These are phyloP conservation scores for Tribolium freemani DNA, from an alignment of 2,888 invertebrate species.

Conservation along the genomic window DNA sequence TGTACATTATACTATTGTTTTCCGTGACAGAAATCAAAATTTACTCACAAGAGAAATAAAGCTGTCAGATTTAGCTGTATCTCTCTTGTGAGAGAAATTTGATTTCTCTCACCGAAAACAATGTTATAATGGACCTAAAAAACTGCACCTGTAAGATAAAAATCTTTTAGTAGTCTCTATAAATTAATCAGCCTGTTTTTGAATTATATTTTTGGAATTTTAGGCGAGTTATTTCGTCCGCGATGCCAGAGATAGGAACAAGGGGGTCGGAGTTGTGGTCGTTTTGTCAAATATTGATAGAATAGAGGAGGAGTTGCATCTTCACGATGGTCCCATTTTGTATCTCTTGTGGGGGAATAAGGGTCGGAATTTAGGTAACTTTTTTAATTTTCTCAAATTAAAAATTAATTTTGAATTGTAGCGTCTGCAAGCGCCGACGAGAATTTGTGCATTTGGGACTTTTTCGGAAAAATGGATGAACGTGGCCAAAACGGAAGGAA, in stretches of 20 bases:
- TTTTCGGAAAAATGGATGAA: slow-evolving; percentile 6
- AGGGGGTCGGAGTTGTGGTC: background rate
- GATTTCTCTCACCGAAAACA: too few relatives aligned
- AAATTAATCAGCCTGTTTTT: too few relatives aligned
- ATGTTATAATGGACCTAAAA: too few relatives aligned
- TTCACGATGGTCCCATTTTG: slow-evolving; percentile 9
- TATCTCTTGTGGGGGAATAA: slow-evolving; percentile 19
- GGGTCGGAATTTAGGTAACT: slow-evolving; percentile 13
- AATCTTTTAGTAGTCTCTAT: too few relatives aligned
- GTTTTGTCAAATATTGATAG: slow-evolving; percentile 1
- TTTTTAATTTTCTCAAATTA: background rate
- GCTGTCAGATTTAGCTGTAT: too few relatives aligned
- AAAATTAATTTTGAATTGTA: background rate
- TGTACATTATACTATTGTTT: too few relatives aligned
- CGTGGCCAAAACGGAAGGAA: background rate
- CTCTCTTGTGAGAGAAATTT: too few relatives aligned
- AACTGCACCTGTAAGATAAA: too few relatives aligned
- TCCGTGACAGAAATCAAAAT: too few relatives aligned
- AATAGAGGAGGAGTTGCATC: slow-evolving; percentile 8
- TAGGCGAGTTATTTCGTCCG: slow-evolving; percentile 14
- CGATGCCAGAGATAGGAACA: background rate
- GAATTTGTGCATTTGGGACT: slow-evolving; percentile 16
- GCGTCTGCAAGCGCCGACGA: slow-evolving; percentile 17
- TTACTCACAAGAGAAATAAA: too few relatives aligned
- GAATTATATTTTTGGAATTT: too few relatives aligned